phyloP scores from a whole-genome alignment of 2,797 vertebrate genomes.

The Spea hammondii region DNA sequence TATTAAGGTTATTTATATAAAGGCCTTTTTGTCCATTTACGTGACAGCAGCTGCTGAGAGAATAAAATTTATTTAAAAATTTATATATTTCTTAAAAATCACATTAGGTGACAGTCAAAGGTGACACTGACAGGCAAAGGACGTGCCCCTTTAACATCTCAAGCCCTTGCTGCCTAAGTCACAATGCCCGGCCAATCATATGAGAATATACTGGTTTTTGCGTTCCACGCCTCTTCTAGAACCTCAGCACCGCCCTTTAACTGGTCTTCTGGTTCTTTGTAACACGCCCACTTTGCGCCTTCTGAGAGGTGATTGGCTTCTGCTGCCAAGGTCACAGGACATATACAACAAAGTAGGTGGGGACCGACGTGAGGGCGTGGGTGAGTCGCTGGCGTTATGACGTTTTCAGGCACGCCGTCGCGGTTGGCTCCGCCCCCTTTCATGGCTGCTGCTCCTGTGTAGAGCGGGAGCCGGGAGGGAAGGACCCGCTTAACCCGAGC shows the following conservation, averaged over 20 bases:
- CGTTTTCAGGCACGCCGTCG: conserved; percentile 6
- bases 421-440: conserved; percentile 36
- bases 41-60: too few relatives aligned
- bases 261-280: too few relatives aligned
- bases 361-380: background rate
- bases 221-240: conserved; percentile 3
- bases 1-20: too few relatives aligned
- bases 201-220: background rate
- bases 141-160: conserved; percentile 31
- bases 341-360: background rate
- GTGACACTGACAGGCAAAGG: conserved; percentile 23
- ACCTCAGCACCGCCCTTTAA: background rate
- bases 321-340: background rate
- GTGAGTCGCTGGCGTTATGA: background rate
- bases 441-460: conserved; percentile 48
- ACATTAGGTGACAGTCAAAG: conserved; percentile 10
- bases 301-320: background rate
- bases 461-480: conserved; percentile 37
- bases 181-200: too few relatives aligned
- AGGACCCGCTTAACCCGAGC: conserved; percentile 14
- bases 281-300: background rate
- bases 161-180: background rate
- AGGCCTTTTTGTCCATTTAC: too few relatives aligned
- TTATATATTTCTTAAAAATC: too few relatives aligned
- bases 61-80: too few relatives aligned